phyloP scores from a whole-genome alignment of 2,113 vertebrate species.

The Chascanopsetta lugubris region DNA sequence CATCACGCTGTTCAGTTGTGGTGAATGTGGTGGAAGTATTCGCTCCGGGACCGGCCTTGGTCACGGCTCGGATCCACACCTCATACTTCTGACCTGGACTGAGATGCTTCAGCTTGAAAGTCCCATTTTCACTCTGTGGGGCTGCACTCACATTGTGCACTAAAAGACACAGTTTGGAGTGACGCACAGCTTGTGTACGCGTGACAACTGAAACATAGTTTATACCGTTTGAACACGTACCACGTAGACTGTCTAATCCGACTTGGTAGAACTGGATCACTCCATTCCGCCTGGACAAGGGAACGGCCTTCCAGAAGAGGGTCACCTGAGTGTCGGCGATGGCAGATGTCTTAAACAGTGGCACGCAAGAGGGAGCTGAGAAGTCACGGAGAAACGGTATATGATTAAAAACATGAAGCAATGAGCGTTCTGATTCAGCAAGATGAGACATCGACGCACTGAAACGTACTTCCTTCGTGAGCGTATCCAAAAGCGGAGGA shows the following conservation, averaged over 20 bases:
- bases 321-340: constrained; percentile 43
- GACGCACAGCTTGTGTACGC: no score
- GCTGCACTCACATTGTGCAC: constrained; percentile 55
- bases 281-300: constrained; percentile 45
- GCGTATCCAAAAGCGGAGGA: constrained; percentile 59
- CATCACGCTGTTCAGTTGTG: not conserved
- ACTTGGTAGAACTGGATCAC: constrained; percentile 66
- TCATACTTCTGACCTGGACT: constrained; percentile 53
- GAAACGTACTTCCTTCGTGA: constrained; percentile 68
- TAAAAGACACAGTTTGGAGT: constrained; percentile 24
- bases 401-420: not conserved
- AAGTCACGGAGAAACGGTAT: constrained; percentile 3
- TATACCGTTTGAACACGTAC: constrained; percentile 27
- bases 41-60: constrained; percentile 59
- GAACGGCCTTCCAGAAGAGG: constrained; percentile 68
- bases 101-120: constrained; percentile 29
- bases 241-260: constrained; percentile 33
- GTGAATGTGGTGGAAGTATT: constrained; percentile 42
- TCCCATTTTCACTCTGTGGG: constrained; percentile 5
- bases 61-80: constrained; percentile 74
- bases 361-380: constrained; percentile 69
- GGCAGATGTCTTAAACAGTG: constrained; percentile 39
- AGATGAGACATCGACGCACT: not conserved
- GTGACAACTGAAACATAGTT: not conserved
- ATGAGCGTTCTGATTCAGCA: not conserved